These are phyloP conservation scores for Ryuthela nishihirai DNA, from an alignment of 2,888 invertebrate species.

Conservation along the genomic window DNA sequence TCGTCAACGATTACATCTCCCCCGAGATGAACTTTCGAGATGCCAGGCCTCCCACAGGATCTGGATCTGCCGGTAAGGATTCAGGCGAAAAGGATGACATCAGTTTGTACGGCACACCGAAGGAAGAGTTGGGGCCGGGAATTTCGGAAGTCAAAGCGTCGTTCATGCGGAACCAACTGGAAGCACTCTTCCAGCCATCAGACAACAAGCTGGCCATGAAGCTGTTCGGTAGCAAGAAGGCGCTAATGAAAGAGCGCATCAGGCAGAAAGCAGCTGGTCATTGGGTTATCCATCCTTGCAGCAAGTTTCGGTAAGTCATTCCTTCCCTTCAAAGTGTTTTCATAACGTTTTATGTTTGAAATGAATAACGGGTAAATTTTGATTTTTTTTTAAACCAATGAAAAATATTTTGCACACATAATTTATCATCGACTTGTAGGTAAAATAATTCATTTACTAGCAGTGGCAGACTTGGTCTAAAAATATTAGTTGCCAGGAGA, in stretches of 20 bases:
- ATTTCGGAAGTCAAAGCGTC: slow-evolving; percentile 58
- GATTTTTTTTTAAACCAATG: no score
- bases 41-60: slow-evolving; percentile 12
- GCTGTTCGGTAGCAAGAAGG: slow-evolving; percentile 97
- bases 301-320: slow-evolving; percentile 94
- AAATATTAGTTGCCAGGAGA: no score
- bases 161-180: slow-evolving; percentile 90
- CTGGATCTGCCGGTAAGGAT: background rate
- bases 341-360: no score
- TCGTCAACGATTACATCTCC: slow-evolving; percentile 64
- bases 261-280: slow-evolving; percentile 96
- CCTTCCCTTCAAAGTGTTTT: no score
- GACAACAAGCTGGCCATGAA: slow-evolving; percentile 99
- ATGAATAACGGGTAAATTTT: no score
- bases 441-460: no score
- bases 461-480: no score
- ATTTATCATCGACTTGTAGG: no score
- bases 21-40: slow-evolving; percentile 61
- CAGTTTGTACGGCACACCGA: slow-evolving; percentile 95
- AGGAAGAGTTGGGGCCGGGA: slow-evolving; percentile 88
- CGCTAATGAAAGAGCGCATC: slow-evolving; percentile 96
- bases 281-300: slow-evolving; percentile 99
- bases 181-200: slow-evolving; percentile 96
- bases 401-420: no score
- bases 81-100: slow-evolving; percentile 86